Evolutionary conservation across 2,797 vertebrate genomes (phyloP).

Genomic region (Enteromius anoplus): DNA sequence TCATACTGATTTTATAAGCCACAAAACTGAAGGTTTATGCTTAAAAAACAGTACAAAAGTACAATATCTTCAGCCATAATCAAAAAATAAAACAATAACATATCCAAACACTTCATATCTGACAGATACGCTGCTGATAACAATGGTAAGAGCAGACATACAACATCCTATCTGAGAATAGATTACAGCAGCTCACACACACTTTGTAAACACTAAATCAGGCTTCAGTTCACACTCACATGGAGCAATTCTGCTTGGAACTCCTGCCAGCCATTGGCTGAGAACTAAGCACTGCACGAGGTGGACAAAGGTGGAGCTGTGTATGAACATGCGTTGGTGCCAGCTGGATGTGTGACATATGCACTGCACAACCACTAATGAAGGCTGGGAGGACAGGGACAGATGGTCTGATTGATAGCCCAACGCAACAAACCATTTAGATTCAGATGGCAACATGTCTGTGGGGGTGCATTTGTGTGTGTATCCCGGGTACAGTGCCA

Average conservation of each 20-base stretch:
- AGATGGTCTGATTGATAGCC: conserved; percentile 62
- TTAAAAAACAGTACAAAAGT: not conserved
- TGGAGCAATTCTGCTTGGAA: conserved; percentile 1
- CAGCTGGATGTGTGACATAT: conserved; percentile 47
- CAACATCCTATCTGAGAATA: not conserved
- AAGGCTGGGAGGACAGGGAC: conserved; percentile 56
- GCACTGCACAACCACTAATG: conserved; percentile 46
- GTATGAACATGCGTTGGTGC: conserved; percentile 37
- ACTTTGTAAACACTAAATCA: conserved; percentile 25
- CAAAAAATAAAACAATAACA: not conserved
- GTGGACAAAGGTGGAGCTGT: conserved; percentile 38
- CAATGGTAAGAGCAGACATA: not conserved
- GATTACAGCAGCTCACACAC: conserved; percentile 7
- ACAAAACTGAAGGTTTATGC: not conserved
- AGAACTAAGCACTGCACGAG: conserved; percentile 8
- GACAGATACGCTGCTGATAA: conserved; percentile 3
- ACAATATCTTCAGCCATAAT: not conserved
- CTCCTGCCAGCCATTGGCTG: conserved; percentile 18
- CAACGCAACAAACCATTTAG: conserved; percentile 37
- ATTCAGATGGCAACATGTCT: conserved; percentile 32
- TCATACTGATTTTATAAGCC: not conserved
- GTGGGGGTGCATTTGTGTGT: conserved; percentile 38
- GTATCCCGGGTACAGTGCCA: conserved; percentile 28
- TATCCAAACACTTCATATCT: not conserved
- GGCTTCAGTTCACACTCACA: conserved; percentile 11